phyloP scores from a whole-genome alignment of 2,113 vertebrate genomes.

The Onychostoma macrolepis region DNA sequence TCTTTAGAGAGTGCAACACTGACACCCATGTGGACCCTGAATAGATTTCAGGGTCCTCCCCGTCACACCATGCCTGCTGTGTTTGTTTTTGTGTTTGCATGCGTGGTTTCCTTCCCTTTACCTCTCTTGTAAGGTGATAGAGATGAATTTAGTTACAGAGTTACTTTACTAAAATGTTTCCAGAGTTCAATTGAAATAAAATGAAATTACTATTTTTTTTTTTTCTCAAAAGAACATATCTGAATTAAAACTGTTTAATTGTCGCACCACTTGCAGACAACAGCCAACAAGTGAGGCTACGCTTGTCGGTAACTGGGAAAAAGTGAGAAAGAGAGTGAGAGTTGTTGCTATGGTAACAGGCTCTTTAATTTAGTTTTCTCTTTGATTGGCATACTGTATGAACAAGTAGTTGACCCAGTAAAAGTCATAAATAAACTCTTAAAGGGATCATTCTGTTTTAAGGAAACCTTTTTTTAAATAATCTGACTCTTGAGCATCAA shows the following conservation, averaged over 20 bases:
- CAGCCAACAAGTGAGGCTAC: slow-evolving; percentile 46
- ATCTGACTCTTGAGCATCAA: not conserved
- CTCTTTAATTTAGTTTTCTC: slow-evolving; percentile 64
- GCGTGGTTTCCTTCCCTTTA: not conserved
- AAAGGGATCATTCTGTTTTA: slow-evolving; percentile 13
- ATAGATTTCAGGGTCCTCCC: not conserved
- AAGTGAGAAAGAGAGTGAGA: slow-evolving; percentile 52
- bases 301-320: slow-evolving; percentile 49
- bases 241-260: not conserved
- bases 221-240: not conserved
- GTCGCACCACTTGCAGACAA: not conserved
- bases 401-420: slow-evolving; percentile 20
- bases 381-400: slow-evolving; percentile 50
- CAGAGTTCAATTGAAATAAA: not conserved
- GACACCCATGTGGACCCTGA: not conserved
- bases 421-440: slow-evolving; percentile 4
- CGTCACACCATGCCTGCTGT: not conserved
- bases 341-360: slow-evolving; percentile 68
- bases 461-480: not conserved
- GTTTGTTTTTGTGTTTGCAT: slow-evolving; percentile 31
- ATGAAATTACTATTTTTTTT: not conserved
- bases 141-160: not conserved
- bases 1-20: not conserved
- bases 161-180: slow-evolving; percentile 16
- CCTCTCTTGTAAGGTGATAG: not conserved